These are phyloP conservation scores for Lutjanus argentimaculatus DNA, from an alignment of 2,797 vertebrate genomes.

Conservation along the genomic window DNA sequence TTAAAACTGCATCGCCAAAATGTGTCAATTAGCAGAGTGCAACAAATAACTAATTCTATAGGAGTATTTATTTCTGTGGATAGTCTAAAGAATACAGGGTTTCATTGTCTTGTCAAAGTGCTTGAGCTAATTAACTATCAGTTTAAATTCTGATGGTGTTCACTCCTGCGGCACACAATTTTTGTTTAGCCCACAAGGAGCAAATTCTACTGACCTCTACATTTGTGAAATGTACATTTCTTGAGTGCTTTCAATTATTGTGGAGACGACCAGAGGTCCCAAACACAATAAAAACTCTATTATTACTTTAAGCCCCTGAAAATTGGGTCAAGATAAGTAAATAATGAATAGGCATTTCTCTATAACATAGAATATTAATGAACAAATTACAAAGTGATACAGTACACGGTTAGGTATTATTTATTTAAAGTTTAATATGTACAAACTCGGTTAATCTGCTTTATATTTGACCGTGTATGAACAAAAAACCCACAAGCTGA, in stretches of 20 bases:
- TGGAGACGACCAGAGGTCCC: background rate
- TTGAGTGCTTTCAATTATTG: background rate
- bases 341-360: background rate
- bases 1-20: no score
- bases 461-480: background rate
- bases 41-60: no score
- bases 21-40: no score
- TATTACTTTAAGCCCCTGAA: background rate
- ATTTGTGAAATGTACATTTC: background rate
- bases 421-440: background rate
- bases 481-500: no score
- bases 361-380: no score
- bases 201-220: conserved; percentile 8
- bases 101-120: no score
- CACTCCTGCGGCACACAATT: background rate
- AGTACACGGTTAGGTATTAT: background rate
- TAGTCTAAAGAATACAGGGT: no score
- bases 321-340: background rate
- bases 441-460: background rate
- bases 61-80: no score
- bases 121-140: background rate
- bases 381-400: background rate
- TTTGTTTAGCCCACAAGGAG: background rate
- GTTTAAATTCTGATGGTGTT: conserved; percentile 18
- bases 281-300: background rate